Percentiles rank a stretch among this genome's conserved stretches.
phyloP scores from a whole-genome alignment of 2,113 vertebrate genomes.

The Mirza zaza region DNA sequence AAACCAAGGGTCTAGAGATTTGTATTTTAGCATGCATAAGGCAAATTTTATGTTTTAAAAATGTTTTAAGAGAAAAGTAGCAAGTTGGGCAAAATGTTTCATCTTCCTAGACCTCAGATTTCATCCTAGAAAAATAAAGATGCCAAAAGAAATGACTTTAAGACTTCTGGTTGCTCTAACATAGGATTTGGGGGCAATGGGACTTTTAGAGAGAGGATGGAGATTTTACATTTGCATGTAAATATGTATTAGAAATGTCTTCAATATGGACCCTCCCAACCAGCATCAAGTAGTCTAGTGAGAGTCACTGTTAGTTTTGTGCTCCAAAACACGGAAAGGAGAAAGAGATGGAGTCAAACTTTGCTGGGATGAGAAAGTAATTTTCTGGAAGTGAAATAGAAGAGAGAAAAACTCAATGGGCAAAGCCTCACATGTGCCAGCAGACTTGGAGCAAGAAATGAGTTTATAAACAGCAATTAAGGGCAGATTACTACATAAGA shows the following conservation, averaged over 20 bases:
- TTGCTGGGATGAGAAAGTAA: not conserved
- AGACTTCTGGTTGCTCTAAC: not conserved
- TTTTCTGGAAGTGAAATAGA: not conserved
- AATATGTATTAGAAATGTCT: not conserved
- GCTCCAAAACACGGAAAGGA: not conserved
- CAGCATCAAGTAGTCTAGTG: not conserved
- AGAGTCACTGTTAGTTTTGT: not conserved
- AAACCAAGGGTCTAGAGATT: not conserved
- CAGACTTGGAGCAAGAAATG: not conserved
- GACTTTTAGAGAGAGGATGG: not conserved
- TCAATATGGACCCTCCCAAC: not conserved
- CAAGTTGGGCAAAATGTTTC: not conserved
- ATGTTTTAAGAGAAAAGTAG: not conserved
- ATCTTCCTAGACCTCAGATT: not conserved
- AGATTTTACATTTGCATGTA: not conserved
- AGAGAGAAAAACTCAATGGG: not conserved
- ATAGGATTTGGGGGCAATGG: not conserved
- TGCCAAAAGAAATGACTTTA: not conserved
- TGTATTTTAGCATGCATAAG: not conserved
- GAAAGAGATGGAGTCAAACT: not conserved
- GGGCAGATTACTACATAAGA: not conserved
- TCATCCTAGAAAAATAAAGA: not conserved
- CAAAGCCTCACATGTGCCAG: not conserved
- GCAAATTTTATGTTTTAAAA: not conserved
- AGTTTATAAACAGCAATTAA: not conserved